A percentile compares a stretch with the other conserved stretches of the same genome.
These are phyloP conservation scores for Mus spretus DNA, from an alignment of 2,797 vertebrate genomes.

Conservation along the genomic window DNA sequence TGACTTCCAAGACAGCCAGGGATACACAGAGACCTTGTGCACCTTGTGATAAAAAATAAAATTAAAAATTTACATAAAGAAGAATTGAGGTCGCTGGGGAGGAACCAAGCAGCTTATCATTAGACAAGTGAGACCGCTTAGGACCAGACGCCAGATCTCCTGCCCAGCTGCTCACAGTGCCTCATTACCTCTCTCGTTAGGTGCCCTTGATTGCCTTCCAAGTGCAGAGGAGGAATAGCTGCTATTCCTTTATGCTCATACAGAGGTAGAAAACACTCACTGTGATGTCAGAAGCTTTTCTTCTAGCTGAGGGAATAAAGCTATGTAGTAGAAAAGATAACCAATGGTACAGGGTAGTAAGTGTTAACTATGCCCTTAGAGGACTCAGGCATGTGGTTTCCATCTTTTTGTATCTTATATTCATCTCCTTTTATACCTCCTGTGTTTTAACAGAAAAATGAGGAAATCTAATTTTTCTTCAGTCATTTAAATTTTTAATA, in stretches of 20 bases:
- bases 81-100: neutral
- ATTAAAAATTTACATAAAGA: slow-evolving; percentile 20
- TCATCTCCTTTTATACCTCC: neutral
- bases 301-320: slow-evolving; percentile 47
- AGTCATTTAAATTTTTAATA: slow-evolving; percentile 69
- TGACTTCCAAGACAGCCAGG: neutral
- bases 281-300: neutral
- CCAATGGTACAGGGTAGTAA: neutral
- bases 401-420: slow-evolving; percentile 32
- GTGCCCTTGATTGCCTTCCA: slow-evolving; percentile 41
- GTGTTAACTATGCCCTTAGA: neutral
- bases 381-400: neutral
- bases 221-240: slow-evolving; percentile 48
- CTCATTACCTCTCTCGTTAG: neutral
- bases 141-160: slow-evolving; percentile 18
- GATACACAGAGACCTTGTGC: neutral
- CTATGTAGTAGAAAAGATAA: slow-evolving; percentile 26
- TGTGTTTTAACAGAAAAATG: slow-evolving; percentile 65
- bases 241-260: neutral
- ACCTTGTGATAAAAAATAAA: neutral
- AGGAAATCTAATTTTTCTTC: slow-evolving; percentile 56
- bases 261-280: neutral
- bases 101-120: slow-evolving; percentile 13
- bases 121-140: slow-evolving; percentile 23
- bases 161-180: neutral